Evolutionary conservation across 2,113 vertebrate genomes (phyloP), one percentile per base, ranked within the genome.

Genomic region (Scomber scombrus): DNA sequence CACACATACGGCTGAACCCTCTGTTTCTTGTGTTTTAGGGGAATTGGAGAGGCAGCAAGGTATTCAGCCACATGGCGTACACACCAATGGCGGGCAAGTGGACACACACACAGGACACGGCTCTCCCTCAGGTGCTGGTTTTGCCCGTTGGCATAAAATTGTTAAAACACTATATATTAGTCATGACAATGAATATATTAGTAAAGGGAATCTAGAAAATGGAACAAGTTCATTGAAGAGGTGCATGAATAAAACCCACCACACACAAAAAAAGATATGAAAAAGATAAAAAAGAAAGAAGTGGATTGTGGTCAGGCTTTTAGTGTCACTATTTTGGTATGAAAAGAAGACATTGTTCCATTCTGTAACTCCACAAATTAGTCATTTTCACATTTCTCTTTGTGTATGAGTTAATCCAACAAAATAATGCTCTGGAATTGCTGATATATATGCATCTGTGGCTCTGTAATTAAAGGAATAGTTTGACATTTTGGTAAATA

Each of bases 1-100:
- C 0, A 11, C 21, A 1, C 3, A 5, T 29, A 9, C 1, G 50
- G 19, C 49, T 63, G 45, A 21, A 70, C 63, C 62, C 9, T 82
- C 1, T 68, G 2, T 63, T 49, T 26, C 15, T 61, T 50, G 45
- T 75, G 43, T 79, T 83, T 15, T 23, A 99, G 98, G 98, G 98
- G 98, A 99, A 79, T 84, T 99, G 84, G 98, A 99, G 92, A 97
- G 96, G 88, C 97, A 99, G 76, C 98, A 97, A 78, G 97, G 96
- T 45, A 90, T 94, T 71, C 97, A 97, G 93, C 92, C 93, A 14
- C 95, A 96, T 9, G 92, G 96, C 16, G 91, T 95, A 75, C 97
- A 96, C 90, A 94, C 95, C 46, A 96, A 96, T 0, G 97, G 97
- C 11, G 94, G 96, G 66, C 98, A 97, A 90, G 90, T 96, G 91